Evolutionary conservation across 2,797 vertebrate genomes (phyloP).

Genomic region (Chelon auratus): DNA sequence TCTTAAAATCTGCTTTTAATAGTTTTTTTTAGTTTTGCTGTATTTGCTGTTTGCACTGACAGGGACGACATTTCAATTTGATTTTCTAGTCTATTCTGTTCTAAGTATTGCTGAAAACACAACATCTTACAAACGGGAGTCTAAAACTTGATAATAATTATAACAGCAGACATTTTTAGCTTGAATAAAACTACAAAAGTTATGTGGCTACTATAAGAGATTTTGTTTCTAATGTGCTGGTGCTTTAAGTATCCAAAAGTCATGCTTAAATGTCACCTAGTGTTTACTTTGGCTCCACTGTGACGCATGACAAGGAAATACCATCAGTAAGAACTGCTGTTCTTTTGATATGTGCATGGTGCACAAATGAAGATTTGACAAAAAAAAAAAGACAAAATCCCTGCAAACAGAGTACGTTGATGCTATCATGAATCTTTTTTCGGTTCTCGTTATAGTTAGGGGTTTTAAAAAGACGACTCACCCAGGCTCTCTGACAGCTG

Average conservation of each 20-base stretch:
- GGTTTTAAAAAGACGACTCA: conserved; percentile 76
- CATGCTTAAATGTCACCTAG: background rate
- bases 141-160: background rate
- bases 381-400: too few relatives aligned
- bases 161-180: too few relatives aligned
- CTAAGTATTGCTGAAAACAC: background rate
- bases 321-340: background rate
- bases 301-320: background rate
- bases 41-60: too few relatives aligned
- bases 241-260: background rate
- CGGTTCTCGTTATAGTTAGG: background rate
- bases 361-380: background rate
- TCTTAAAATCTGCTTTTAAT: too few relatives aligned
- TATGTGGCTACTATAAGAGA: background rate
- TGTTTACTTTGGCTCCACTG: background rate
- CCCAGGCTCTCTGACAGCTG: conserved; percentile 92
- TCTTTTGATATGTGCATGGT: background rate
- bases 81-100: too few relatives aligned
- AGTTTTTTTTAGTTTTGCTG: too few relatives aligned
- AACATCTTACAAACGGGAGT: background rate
- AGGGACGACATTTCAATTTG: too few relatives aligned
- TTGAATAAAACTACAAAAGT: background rate
- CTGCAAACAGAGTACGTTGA: background rate
- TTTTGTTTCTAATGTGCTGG: background rate
- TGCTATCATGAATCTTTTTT: background rate